A percentile compares a stretch with the other conserved stretches of the same genome.
These are phyloP conservation scores for Thecocarcelia acutangulata DNA, from an alignment of 2,888 invertebrate genomes.

Conservation along the genomic window DNA sequence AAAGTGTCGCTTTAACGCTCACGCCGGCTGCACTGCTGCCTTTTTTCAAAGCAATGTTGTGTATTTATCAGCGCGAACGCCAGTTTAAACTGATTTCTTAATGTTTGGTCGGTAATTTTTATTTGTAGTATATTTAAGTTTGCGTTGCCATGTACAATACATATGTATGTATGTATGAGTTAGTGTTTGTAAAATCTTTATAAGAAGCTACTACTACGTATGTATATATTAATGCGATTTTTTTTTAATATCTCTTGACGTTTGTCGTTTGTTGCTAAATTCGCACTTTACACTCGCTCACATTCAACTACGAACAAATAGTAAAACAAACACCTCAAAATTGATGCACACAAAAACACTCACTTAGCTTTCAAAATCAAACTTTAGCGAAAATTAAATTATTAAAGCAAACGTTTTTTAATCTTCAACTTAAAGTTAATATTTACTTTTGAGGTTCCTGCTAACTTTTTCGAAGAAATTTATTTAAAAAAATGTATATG, in stretches of 20 bases:
- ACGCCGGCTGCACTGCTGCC: constrained; percentile 56
- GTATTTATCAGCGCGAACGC: constrained; percentile 53
- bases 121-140: constrained; percentile 46
- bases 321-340: constrained; percentile 47
- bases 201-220: constrained; percentile 1
- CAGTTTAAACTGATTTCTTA: constrained; percentile 65
- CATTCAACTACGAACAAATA: constrained; percentile 53
- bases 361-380: no score
- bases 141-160: no score
- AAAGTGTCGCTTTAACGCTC: constrained; percentile 52
- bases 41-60: constrained; percentile 7
- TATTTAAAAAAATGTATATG: no score
- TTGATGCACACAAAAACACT: neutral
- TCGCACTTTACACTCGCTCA: constrained; percentile 78
- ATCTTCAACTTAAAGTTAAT: neutral
- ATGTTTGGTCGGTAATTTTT: constrained; percentile 62
- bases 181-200: constrained; percentile 34
- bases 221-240: constrained; percentile 7
- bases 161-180: constrained; percentile 15
- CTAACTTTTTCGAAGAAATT: neutral
- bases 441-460: neutral
- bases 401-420: neutral
- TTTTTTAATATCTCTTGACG: constrained; percentile 42
- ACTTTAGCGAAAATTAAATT: constrained; percentile 8
- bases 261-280: constrained; percentile 71